A percentile compares a stretch with the other conserved stretches of the same genome.
phyloP scores from a whole-genome alignment of 2,888 invertebrate species.

The Troides helena region DNA sequence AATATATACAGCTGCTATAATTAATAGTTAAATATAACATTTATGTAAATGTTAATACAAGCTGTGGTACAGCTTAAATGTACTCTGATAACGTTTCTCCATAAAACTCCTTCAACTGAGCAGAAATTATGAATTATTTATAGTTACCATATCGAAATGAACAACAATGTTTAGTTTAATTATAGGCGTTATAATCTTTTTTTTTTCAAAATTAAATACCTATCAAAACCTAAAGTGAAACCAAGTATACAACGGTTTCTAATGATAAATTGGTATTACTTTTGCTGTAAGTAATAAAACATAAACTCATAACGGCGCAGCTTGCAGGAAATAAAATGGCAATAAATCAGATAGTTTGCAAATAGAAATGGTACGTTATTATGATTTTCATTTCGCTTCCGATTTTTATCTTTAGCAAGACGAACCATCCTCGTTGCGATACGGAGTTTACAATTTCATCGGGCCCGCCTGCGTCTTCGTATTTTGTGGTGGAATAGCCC shows the following conservation, averaged over 20 bases:
- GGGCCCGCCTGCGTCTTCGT: slow-evolving; percentile 64
- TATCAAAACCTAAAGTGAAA: neutral
- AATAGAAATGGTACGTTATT: slow-evolving; percentile 35
- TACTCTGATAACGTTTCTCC: too few relatives aligned
- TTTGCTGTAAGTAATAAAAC: slow-evolving; percentile 8
- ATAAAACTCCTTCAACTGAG: too few relatives aligned
- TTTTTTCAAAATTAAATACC: neutral
- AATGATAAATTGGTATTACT: neutral
- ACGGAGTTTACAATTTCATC: slow-evolving; percentile 59
- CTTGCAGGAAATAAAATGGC: slow-evolving; percentile 14
- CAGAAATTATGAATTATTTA: too few relatives aligned
- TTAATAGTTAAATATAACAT: too few relatives aligned
- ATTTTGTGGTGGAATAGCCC: slow-evolving; percentile 70
- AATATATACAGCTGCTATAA: too few relatives aligned
- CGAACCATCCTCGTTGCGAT: slow-evolving; percentile 46
- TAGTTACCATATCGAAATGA: too few relatives aligned
- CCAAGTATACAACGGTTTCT: neutral
- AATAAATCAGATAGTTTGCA: slow-evolving; percentile 37
- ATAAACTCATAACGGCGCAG: slow-evolving; percentile 3
- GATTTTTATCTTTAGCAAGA: slow-evolving; percentile 49
- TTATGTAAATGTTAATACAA: too few relatives aligned
- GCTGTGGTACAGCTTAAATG: too few relatives aligned
- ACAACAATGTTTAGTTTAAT: too few relatives aligned
- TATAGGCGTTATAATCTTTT: neutral
- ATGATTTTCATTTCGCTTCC: slow-evolving; percentile 32